A percentile compares a stretch with the other conserved stretches of the same genome.
Evolutionary conservation across 2,888 invertebrate genomes (phyloP).

Genomic region (Yponomeuta malinellus): DNA sequence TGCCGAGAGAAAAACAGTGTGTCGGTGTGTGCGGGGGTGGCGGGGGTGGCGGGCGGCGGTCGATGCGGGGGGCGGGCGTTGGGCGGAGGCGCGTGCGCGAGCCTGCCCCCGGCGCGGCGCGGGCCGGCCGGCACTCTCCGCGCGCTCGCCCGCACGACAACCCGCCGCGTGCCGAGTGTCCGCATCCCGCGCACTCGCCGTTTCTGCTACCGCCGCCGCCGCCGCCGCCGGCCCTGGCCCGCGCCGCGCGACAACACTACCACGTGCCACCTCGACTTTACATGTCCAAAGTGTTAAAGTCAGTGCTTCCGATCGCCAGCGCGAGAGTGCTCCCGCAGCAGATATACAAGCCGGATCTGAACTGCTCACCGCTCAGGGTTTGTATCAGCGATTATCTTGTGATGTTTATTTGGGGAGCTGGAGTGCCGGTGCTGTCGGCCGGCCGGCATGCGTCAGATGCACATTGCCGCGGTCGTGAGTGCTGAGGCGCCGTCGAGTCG

Average conservation of each 20-base stretch:
- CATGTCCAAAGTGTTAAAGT: slow-evolving; percentile 72
- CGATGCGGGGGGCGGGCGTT: slow-evolving; percentile 31
- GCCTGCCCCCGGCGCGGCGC: slow-evolving; percentile 49
- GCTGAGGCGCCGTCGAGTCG: slow-evolving; percentile 67
- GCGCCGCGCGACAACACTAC: slow-evolving; percentile 50
- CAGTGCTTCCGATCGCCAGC: slow-evolving; percentile 70
- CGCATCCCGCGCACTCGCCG: slow-evolving; percentile 36
- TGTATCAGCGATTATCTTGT: slow-evolving; percentile 38
- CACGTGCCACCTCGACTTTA: slow-evolving; percentile 56
- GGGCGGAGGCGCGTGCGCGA: slow-evolving; percentile 52
- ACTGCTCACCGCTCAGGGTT: slow-evolving; percentile 69
- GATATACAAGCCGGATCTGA: slow-evolving; percentile 64
- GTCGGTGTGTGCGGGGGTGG: slow-evolving; percentile 36
- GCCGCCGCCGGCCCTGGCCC: slow-evolving; percentile 55
- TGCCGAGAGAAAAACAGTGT: slow-evolving; percentile 71
- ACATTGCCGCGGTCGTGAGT: slow-evolving; percentile 49
- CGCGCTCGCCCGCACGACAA: slow-evolving; percentile 56
- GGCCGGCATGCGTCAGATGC: slow-evolving; percentile 44
- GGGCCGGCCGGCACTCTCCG: slow-evolving; percentile 34
- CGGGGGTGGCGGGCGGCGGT: slow-evolving; percentile 50
- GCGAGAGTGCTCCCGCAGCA: slow-evolving; percentile 69
- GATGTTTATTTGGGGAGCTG: slow-evolving; percentile 39
- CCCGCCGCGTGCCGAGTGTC: slow-evolving; percentile 41
- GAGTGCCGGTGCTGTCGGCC: neutral
- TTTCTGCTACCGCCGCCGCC: slow-evolving; percentile 58